phyloP scores from a whole-genome alignment of 2,113 vertebrate genomes.

The Amazona guildingii region DNA sequence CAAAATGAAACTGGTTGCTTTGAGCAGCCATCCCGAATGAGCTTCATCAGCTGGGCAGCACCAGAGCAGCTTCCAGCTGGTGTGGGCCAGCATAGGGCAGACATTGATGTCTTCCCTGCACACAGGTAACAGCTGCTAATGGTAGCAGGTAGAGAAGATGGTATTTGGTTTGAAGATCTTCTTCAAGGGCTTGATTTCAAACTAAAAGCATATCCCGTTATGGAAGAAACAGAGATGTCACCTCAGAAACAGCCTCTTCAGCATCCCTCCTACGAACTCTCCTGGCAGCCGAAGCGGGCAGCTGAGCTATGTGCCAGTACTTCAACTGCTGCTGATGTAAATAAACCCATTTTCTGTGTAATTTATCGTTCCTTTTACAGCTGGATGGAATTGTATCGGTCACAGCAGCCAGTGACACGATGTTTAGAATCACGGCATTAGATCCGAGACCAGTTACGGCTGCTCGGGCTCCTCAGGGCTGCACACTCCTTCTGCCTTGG shows the following conservation, averaged over 20 bases:
- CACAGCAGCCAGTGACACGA: not conserved
- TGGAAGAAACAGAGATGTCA: not conserved
- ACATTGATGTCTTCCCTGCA: not conserved
- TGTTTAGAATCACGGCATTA: not conserved
- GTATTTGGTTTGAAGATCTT: not conserved
- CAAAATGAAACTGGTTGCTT: not conserved
- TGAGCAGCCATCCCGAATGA: not conserved
- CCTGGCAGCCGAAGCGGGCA: not conserved
- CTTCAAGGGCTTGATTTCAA: not conserved
- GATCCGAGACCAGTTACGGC: not conserved
- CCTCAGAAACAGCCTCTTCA: not conserved
- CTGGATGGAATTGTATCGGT: not conserved
- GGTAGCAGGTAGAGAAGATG: not conserved
- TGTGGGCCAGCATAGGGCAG: not conserved
- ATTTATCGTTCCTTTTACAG: not conserved
- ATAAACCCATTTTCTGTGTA: not conserved
- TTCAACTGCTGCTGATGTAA: not conserved
- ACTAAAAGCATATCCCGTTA: not conserved
- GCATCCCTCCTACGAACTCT: not conserved
- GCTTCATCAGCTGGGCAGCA: conserved; percentile 37
- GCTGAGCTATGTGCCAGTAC: not conserved
- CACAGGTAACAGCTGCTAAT: not conserved
- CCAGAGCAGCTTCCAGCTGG: not conserved
- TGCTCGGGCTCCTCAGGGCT: not conserved
- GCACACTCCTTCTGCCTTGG: not conserved